Evolutionary conservation across 2,797 vertebrate genomes (phyloP).

Genomic region (Anguilla obscura): DNA sequence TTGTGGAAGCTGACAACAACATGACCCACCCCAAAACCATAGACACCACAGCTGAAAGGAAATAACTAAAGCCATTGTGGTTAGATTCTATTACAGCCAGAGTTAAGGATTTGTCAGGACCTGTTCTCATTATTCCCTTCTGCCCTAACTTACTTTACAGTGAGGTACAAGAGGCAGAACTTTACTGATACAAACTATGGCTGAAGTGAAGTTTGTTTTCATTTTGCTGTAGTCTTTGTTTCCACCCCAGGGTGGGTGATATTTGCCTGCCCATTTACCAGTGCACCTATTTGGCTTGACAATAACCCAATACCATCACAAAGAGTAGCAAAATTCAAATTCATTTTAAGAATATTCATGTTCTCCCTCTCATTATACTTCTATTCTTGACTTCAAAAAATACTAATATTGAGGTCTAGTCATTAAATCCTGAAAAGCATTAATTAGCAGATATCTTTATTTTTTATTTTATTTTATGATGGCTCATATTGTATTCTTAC

Average conservation of each 20-base stretch:
- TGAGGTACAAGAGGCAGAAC: not conserved
- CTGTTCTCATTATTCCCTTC: not conserved
- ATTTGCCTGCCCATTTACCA: no score
- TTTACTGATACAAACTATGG: not conserved
- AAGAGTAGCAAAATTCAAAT: not conserved
- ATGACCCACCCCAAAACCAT: no score
- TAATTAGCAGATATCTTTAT: not conserved
- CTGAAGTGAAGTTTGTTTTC: not conserved
- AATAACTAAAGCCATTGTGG: not conserved
- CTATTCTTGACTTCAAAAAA: not conserved
- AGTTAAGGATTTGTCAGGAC: not conserved
- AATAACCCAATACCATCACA: not conserved
- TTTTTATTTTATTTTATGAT: not conserved
- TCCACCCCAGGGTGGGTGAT: not conserved
- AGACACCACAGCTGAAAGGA: not conserved
- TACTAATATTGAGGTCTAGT: not conserved
- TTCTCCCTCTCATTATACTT: no score
- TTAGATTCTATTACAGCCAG: not conserved
- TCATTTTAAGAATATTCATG: not conserved
- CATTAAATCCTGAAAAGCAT: not conserved
- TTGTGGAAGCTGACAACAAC: no score
- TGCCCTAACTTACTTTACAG: not conserved
- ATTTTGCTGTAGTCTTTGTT: not conserved
- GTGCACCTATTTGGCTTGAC: not conserved
- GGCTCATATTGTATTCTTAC: no score